A percentile compares a stretch with the other conserved stretches of the same genome.
Conservation (phyloP, 1,140 invertebrate genomes). For the Ceratosolen fusciceps region DNA sequence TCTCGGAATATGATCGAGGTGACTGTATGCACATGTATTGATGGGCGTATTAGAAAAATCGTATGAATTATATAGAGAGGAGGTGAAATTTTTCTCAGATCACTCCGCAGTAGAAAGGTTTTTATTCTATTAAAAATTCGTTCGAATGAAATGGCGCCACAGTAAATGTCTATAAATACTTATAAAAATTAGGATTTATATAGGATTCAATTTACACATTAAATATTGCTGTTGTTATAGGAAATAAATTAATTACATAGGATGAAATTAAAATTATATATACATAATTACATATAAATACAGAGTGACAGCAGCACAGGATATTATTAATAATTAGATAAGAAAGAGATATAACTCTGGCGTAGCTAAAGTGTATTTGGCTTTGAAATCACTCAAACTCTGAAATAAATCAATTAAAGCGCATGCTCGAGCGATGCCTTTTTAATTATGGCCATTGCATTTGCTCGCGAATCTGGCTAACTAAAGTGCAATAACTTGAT, state of each 20-base stretch:
- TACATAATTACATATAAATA: constrained; percentile 32
- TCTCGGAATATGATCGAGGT: too few species aligned
- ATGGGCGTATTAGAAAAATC: constrained; percentile 34
- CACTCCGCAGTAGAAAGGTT: constrained; percentile 11
- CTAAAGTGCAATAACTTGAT: too few species aligned
- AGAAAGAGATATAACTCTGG: not conserved
- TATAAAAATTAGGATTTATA: constrained; percentile 18
- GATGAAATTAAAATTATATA: not conserved
- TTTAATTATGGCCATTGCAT: too few species aligned
- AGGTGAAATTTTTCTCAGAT: constrained; percentile 27
- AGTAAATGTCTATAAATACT: constrained; percentile 29
- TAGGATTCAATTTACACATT: not conserved
- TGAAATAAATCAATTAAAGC: not conserved
- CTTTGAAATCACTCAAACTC: too few species aligned
- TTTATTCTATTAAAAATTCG: not conserved
- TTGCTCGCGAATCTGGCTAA: too few species aligned
- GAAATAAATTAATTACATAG: constrained; percentile 6
- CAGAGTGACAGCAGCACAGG: not conserved
- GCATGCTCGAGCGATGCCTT: not conserved
- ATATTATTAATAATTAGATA: constrained; percentile 1
- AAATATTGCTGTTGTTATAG: not conserved
- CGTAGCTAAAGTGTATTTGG: not conserved
- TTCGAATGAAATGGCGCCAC: constrained; percentile 12
- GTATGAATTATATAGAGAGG: constrained; percentile 22
- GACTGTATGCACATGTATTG: too few species aligned